Percentiles rank a stretch among this genome's conserved stretches.
These are phyloP conservation scores for Nebria ingens DNA, from an alignment of 1,140 invertebrate genomes.

Conservation along the genomic window DNA sequence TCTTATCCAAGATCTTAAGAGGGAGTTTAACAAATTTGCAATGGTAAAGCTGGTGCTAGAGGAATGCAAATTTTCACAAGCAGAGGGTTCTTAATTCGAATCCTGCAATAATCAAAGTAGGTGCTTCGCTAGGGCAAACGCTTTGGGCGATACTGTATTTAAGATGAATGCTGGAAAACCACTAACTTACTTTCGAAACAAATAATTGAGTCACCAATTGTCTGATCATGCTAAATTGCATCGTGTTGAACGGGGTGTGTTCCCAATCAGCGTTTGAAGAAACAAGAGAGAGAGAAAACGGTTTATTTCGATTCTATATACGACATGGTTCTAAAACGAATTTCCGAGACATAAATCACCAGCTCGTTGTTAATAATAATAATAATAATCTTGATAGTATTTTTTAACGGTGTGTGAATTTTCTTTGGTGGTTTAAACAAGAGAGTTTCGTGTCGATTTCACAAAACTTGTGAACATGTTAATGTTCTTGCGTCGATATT, in stretches of 20 bases:
- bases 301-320: too few species aligned
- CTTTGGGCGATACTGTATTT: conserved; percentile 4
- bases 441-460: background rate
- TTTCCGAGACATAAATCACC: too few species aligned
- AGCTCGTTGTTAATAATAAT: too few species aligned
- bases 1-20: conserved; percentile 5
- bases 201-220: background rate
- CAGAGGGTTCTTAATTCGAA: background rate
- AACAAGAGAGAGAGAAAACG: too few species aligned
- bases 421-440: too few species aligned
- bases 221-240: background rate
- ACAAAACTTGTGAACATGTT: background rate
- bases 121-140: background rate
- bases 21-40: conserved; percentile 9
- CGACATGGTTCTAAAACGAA: too few species aligned
- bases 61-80: background rate
- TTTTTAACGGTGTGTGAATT: too few species aligned
- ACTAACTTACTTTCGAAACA: background rate
- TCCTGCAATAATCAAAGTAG: background rate
- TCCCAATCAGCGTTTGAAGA: too few species aligned
- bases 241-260: background rate
- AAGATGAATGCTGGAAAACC: background rate
- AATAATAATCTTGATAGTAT: too few species aligned
- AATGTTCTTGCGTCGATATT: background rate
- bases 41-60: background rate